These are phyloP conservation scores for Trichogramma pretiosum DNA, from an alignment of 1,140 invertebrate species.

Conservation along the genomic window DNA sequence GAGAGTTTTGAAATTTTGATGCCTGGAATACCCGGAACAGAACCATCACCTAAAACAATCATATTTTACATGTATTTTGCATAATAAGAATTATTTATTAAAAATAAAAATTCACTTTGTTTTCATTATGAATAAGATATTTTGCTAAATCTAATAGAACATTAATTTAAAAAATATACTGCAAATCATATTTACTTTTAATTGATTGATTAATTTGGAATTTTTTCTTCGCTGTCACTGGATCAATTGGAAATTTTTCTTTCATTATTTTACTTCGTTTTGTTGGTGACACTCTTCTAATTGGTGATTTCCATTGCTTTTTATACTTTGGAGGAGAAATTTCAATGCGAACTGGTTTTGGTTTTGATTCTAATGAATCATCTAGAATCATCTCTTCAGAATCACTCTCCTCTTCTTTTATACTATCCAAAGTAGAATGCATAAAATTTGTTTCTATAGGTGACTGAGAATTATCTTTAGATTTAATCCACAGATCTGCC, in stretches of 20 bases:
- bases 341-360: slow-evolving; percentile 23
- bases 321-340: slow-evolving; percentile 29
- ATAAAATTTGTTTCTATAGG: slow-evolving; percentile 6
- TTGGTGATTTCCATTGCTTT: slow-evolving; percentile 2
- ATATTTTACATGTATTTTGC: no score
- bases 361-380: not conserved
- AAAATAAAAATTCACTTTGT: no score
- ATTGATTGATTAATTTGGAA: slow-evolving; percentile 23
- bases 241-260: slow-evolving; percentile 20
- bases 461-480: slow-evolving; percentile 13
- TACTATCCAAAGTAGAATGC: slow-evolving; percentile 10
- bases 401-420: slow-evolving; percentile 11
- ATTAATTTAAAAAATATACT: not conserved
- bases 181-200: slow-evolving; percentile 23
- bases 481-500: slow-evolving; percentile 31
- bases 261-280: slow-evolving; percentile 28
- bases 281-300: slow-evolving; percentile 20
- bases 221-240: slow-evolving; percentile 23
- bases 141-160: slow-evolving; percentile 2
- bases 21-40: slow-evolving; percentile 20
- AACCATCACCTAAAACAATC: no score
- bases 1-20: slow-evolving; percentile 31
- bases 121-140: no score
- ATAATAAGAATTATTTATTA: no score
- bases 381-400: not conserved